Evolutionary conservation across 2,888 invertebrate species (phyloP), one percentile per base, ranked within the genome.

Genomic region (Caenorhabditis auriculariae): DNA sequence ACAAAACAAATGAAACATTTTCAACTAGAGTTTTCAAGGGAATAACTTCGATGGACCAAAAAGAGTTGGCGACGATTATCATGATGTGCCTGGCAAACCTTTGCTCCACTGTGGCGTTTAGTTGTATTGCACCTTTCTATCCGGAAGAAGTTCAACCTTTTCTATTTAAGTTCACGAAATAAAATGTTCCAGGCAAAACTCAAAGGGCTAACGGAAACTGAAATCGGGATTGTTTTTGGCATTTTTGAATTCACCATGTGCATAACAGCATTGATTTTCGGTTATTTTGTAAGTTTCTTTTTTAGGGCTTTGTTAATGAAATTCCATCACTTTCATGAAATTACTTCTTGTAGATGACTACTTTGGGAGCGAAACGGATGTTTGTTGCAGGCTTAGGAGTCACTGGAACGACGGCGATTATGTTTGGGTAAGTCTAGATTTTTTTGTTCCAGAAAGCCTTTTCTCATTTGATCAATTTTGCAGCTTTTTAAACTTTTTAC

Each of bases 341-440:
- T 29, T n/a, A n/a, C 48, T 72, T 78, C 50, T n/a, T n/a, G n/a
- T 74, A 87, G 87, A 85, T 91, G 59, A 88, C 89, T 79, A 86
- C 85, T 74, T 86, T 91, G 56, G 91, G 91, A 0, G 89, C 91
- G 0, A 90, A 90, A 81, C 81, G 88, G 15, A 85, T 91, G 51
- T 91, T 91, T 84, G 90, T 90, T 80, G 87, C 87, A 7, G 91
- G 91, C 0, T 90, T 91, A 54, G 87, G 90, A 60, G 89, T 90
- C 0, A 90, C 90, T 0, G 90, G 90, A 39, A 86, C 89, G 24
- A 90, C 90, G 68, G 90, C 90, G 48, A 89, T 91, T 75, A 83
- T 90, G 23, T 90, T 90, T 80, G 90, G 90, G 71, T 73, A 43
- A 17, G 48, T n/a, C n/a, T n/a, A n/a, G n/a, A n/a, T n/a, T n/a